phyloP scores from a whole-genome alignment of 2,797 vertebrate genomes.

The Enteromius thamalakanensis region DNA sequence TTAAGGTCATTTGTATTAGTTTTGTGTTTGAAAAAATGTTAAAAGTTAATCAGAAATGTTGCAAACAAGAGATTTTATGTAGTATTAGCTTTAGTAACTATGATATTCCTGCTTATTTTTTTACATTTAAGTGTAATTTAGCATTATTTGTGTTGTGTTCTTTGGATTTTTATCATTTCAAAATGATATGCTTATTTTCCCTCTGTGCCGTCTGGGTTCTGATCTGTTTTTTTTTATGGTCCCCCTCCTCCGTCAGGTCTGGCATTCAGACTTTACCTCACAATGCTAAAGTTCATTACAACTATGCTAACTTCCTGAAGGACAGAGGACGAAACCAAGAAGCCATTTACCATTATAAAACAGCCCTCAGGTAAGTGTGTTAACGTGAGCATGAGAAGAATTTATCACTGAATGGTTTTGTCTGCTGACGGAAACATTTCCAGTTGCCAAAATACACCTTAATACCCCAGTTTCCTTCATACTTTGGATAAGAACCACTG shows the following conservation, averaged over 20 bases:
- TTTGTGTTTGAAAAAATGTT: neutral
- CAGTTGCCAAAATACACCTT: neutral
- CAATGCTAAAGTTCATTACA: conserved; percentile 98
- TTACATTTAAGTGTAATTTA: neutral
- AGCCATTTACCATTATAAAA: conserved; percentile 92
- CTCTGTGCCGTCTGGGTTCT: neutral
- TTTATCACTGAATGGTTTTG: conserved; percentile 5
- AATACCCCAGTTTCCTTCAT: neutral
- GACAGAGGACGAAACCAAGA: conserved; percentile 86
- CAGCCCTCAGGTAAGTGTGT: conserved; percentile 86
- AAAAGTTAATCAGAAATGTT: neutral
- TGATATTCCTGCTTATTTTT: neutral
- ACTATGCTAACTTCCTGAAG: conserved; percentile 97
- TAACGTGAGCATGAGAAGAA: neutral
- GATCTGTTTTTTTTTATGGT: neutral
- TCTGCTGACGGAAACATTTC: neutral
- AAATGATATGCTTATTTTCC: neutral
- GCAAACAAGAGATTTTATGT: neutral
- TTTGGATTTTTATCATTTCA: neutral
- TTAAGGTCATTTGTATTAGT: neutral
- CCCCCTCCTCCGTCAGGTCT: conserved; percentile 76
- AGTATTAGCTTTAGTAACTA: neutral
- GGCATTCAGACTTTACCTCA: conserved; percentile 94
- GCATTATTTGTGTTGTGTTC: neutral
- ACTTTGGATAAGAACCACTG: neutral